Base-by-base conservation (phyloP, 2,113 vertebrate species). In the Oncorhynchus gorbuscha region DNA sequence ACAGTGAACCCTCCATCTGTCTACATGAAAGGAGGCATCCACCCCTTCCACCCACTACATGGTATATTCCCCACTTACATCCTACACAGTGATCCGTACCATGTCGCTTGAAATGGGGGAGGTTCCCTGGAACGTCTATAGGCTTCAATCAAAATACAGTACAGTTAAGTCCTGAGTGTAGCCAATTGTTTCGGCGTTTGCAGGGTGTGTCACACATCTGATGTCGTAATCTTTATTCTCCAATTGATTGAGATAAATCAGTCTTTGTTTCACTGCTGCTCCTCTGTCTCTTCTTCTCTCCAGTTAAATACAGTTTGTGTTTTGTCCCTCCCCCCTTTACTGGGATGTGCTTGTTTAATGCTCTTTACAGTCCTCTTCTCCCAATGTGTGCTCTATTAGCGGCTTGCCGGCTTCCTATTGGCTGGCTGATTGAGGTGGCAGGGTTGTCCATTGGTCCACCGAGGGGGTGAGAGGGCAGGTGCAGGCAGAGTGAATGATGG, bases 1-100 rank as follows among this genome's bases (percentile, higher is more conserved):
- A 90, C 89, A 90, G 87, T 90, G 89, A 91, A 91, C 90, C 91
- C 89, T 89, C 90, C 90, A 84, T 90, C 90, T 93, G 91, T 83
- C 88, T 87, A 88, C 87, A 81, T 83, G 28, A 30, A 71, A 78
- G 32, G 87, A 79, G 76, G 73, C 16, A 22, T 18, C 49, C 64
- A 79, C 67, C 80, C 75, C 73, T 71, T 35, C 65, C 73, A 71
- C 69, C 65, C 13, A 32, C 67, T 32, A 24, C 81, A 76, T 78
- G 78, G 81, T 75, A 73, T 28, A 48, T 65, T 78, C 81, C 49
- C 76, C 65, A 24, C 72, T 73, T 13, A 55, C 48, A 64, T 24
- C 9, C 77, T 70, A 75, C 76, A 85, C 85, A 83, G 83, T 79
- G 79, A 78, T 83, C 75, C 75, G 72, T 80, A 81, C 79, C 73